Percentiles rank a stretch among this genome's conserved stretches.
phyloP scores from a whole-genome alignment of 2,888 invertebrate genomes.

The Thumatha senex region DNA sequence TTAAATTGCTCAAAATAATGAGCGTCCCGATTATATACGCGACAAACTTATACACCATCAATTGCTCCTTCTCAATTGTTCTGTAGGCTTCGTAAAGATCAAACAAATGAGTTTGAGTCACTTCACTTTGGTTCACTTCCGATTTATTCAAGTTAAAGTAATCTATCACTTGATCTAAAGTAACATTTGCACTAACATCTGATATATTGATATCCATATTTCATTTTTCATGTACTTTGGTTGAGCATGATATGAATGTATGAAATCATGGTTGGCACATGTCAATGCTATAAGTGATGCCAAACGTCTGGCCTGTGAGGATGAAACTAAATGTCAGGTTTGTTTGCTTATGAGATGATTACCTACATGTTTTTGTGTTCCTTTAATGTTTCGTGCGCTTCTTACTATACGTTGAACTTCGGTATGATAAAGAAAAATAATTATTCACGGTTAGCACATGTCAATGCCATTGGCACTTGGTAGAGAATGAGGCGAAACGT shows the following conservation, averaged over 20 bases:
- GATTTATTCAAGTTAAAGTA: conserved; percentile 51
- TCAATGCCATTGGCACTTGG: background rate
- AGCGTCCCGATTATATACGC: conserved; percentile 82
- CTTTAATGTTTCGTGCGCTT: conserved; percentile 12
- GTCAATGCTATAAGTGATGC: conserved; percentile 60
- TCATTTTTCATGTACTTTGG: conserved; percentile 8
- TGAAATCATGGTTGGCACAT: conserved; percentile 39
- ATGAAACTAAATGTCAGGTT: conserved; percentile 58
- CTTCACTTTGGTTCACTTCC: conserved; percentile 58
- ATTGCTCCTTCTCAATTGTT: conserved; percentile 61
- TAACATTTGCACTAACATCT: conserved; percentile 40
- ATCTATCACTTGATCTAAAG: conserved; percentile 49
- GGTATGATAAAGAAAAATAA: too few relatives aligned
- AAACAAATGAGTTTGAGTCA: conserved; percentile 45
- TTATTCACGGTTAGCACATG: background rate
- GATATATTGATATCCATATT: conserved; percentile 35
- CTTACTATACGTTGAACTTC: background rate
- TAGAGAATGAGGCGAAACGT: background rate
- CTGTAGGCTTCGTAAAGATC: conserved; percentile 65
- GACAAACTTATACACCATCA: conserved; percentile 77
- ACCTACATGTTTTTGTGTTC: conserved; percentile 59
- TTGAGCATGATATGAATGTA: conserved; percentile 11
- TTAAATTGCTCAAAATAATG: conserved; percentile 83
- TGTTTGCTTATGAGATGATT: conserved; percentile 58
- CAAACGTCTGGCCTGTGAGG: conserved; percentile 55